Evolutionary conservation across 2,113 vertebrate genomes (phyloP), one percentile per base, ranked within the genome.

Genomic region (Eclectus roratus): DNA sequence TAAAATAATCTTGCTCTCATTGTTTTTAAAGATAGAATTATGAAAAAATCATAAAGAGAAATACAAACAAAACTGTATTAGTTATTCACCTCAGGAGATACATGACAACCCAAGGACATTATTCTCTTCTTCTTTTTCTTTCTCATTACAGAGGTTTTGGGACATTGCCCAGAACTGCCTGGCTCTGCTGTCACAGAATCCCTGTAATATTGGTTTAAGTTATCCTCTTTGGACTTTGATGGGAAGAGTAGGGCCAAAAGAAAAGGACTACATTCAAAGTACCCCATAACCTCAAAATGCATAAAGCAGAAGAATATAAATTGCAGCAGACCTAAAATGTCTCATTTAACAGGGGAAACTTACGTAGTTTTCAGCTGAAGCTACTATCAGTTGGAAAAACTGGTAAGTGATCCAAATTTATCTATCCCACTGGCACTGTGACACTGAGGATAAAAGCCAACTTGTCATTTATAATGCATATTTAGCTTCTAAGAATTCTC

Each of bases 401-500:
- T 79, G 65, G 33, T n/a, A 81, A 61, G 52, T 44, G n/a, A 84
- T 78, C 61, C 56, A 74, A 88, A 90, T 83, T 56, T 76, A 13
- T 64, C 37, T 92, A 86, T 85, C 79, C 46, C 66, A 50, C 23
- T 88, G 81, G 58, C 63, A 94, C n/a, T 76, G 43, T 77, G 81
- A 80, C 53, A 83, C 43, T 58, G 37, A 89, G 68, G 55, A 95
- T 64, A 80, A 93, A 88, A 96, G 56, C n/a, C 66, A 96, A 43
- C 53, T 83, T 80, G 64, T 43, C 46, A 88, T 66, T 77, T 81
- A 83, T 83, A 72, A 85, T 77, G 35, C 70, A 83, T 52, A 88
- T 91, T 89, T 80, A 93, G 71, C 44, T 96, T 89, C 85, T 91
- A 53, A 90, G 85, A 66, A 70, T 85, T 91, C 82, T 94, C 43